phyloP scores from a whole-genome alignment of 2,797 vertebrate species.

The Lepilemur ruficaudatus region DNA sequence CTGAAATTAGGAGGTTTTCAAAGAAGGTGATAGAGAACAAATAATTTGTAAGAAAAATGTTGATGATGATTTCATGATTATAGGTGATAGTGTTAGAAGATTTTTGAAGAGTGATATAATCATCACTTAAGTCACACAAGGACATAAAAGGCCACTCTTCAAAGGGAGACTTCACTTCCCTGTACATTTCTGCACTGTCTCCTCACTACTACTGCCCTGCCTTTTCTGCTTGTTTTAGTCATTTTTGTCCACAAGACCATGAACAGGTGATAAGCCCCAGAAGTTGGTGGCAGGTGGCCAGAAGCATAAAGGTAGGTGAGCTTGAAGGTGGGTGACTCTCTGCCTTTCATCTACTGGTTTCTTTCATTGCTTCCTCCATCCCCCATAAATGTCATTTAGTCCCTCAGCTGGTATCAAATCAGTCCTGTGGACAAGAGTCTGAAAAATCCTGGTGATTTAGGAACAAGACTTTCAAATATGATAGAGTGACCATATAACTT shows the following conservation, averaged over 20 bases:
- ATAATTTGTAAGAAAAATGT: background rate
- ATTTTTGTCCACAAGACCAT: background rate
- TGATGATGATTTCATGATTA: background rate
- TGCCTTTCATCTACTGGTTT: background rate
- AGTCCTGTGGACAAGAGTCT: background rate
- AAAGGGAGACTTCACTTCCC: background rate
- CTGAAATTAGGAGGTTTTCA: conserved; percentile 9
- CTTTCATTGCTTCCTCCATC: background rate
- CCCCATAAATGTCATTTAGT: background rate
- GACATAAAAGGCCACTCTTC: background rate
- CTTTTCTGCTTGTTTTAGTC: background rate
- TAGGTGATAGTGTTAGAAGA: background rate
- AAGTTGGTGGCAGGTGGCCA: background rate
- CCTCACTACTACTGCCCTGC: background rate
- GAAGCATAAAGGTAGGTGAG: background rate
- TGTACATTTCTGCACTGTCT: background rate
- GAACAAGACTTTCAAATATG: background rate
- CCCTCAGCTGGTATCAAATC: background rate
- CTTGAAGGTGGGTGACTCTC: background rate
- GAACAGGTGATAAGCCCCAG: background rate
- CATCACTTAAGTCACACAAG: background rate
- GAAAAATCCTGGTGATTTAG: background rate
- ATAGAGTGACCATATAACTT: background rate
- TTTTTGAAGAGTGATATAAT: background rate
- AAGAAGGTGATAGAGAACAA: conserved; percentile 6